Conservation (phyloP, 2,888 invertebrate genomes). For the Euclidia mi region DNA sequence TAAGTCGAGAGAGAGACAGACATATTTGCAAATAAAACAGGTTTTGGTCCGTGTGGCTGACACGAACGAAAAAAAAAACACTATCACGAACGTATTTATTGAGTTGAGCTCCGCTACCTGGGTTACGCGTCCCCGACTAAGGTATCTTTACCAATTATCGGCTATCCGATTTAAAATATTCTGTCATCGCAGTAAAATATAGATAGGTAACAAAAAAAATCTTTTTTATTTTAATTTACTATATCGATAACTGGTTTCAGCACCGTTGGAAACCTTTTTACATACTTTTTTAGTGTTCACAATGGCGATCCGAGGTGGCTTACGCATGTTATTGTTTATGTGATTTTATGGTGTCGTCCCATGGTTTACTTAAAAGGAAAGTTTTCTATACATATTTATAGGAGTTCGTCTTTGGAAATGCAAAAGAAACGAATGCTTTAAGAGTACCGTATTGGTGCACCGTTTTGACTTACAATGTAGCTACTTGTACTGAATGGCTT, state of each 20-base stretch:
- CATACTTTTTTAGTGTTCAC: conserved; percentile 41
- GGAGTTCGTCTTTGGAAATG: conserved; percentile 17
- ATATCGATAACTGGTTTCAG: conserved; percentile 32
- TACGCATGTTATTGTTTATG: conserved; percentile 49
- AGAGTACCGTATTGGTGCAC: conserved; percentile 18
- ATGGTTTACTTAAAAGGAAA: conserved; percentile 42
- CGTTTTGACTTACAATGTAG: not conserved
- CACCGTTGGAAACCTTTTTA: conserved; percentile 43
- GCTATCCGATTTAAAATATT: conserved; percentile 23
- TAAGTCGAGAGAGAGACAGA: conserved; percentile 57
- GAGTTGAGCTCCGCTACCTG: conserved; percentile 67
- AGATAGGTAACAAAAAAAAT: too few relatives aligned
- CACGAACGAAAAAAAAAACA: conserved; percentile 43
- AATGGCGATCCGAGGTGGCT: conserved; percentile 36
- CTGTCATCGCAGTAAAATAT: not conserved
- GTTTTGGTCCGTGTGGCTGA: conserved; percentile 60
- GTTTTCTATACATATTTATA: conserved; percentile 35
- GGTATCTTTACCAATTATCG: conserved; percentile 48
- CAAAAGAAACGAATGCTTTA: conserved; percentile 8
- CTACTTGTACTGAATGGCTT: not conserved
- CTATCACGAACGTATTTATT: conserved; percentile 52
- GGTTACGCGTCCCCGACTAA: conserved; percentile 64
- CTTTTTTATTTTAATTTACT: too few relatives aligned
- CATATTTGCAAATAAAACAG: conserved; percentile 65
- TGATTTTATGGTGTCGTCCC: conserved; percentile 34